Base-by-base conservation (phyloP, 1,140 invertebrate species). In the Formica selysi region DNA sequence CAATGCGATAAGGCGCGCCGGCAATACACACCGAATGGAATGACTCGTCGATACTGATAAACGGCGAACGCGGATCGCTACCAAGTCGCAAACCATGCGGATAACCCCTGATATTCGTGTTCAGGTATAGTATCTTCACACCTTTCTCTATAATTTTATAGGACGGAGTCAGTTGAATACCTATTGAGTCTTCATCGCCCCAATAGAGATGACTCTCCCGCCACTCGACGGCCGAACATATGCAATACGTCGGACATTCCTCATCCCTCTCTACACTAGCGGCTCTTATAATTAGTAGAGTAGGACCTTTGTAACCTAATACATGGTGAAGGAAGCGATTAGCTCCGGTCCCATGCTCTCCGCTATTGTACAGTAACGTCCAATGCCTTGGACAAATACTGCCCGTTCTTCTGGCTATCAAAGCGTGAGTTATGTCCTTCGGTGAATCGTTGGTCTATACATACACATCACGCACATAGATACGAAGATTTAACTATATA, bases 281-380 rank as follows among this genome's bases (percentile, higher is more conserved):
- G 62, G 94, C 96, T 70, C 96, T 96, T 93, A 98, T 91, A 79
- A 98, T 96, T n/a, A 97, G 96, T 26, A 98, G 93, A 0, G 98
- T 98, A 0, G 98, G 97, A 3, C 98, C 98, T 68, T 97, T 94
- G 95, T 99, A 99, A 8, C 97, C 97, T 26, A 98, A 95, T 2
- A 98, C 97, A 94, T 99, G 98, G 92, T 98, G 97, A 91, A 97
- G 95, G 94, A 99, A 98, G 19, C 98, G 96, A 95, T 99, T 99
- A 48, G 97, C 96, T 32, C 98, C 98, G 8, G 98, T 94, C 3
- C 98, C 98, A 93, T 98, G 97, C 76, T 98, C 96, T 89, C 97
- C 96, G 70, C 98, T 98, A 89, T 97, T 97, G 95, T 99, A 99
- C 19, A 99, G 95, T 51, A 97, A 95, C 7, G 96, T 96, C 98